Base-by-base conservation (phyloP, 2,797 vertebrate genomes). In the Gymnothorax reevesii region DNA sequence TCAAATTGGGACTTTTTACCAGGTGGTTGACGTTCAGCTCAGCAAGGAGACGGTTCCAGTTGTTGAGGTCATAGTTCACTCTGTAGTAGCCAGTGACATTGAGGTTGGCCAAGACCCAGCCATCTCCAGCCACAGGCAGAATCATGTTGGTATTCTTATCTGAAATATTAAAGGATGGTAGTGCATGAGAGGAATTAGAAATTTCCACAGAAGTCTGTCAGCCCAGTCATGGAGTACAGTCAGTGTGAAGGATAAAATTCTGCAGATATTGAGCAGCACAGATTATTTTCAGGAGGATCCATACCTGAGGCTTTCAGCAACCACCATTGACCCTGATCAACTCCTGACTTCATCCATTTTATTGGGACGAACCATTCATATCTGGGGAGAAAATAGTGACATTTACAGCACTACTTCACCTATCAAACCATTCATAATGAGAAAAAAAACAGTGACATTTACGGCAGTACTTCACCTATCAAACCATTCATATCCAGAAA, bases 351-450 rank as follows among this genome's bases (percentile, higher is more conserved):
- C 91, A 93, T 92, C 94, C 96, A 98, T 10, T 96, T 95, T 87
- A 99, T 88, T 0, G 97, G 98, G 12, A 97, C 89, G 0, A 96
- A 96, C 98, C 98, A 99, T 2, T 69, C 91, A 90, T 99, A 99
- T 88, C 98, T 99, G 91, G 52, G 85, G 54, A 42, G 27, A 55
- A 42, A 42, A 42, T 2, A 42, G 33, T 42, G 33, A 42, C 33
- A 42, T 42, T 42, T 42, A 42, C 33, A 2, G 33, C 33, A 42
- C 33, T 42, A 42, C 33, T 42, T 42, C 33, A 42, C 33, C 33
- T 42, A 42, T 42, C 33, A 42, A 42, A 42, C 33, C 33, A 42
- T 42, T 42, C 33, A 42, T 42, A 42, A 1, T 2, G 1, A 42
- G 33, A 2, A 2, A 42, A 2, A 42, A 42, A 42, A 42, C 33